Conservation (phyloP, 2,888 invertebrate species). For the Dicranocentrus wangi region DNA sequence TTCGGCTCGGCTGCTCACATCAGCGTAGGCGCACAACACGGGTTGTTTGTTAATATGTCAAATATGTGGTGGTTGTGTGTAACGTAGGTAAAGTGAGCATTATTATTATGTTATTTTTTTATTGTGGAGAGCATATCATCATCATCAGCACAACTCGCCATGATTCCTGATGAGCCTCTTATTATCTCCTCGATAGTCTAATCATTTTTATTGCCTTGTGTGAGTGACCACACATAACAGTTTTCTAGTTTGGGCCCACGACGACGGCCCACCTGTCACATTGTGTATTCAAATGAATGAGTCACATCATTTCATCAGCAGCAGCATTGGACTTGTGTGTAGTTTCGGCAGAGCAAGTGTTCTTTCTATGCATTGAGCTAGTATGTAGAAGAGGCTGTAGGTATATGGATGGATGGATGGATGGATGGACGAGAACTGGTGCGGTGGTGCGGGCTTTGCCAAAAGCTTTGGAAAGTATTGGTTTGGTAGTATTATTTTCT, state of each 20-base stretch:
- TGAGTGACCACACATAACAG: conserved; percentile 52
- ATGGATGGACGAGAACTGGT: too few relatives aligned
- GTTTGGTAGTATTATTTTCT: too few relatives aligned
- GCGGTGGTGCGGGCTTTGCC: too few relatives aligned
- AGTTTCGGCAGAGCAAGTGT: neutral
- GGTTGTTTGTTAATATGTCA: neutral
- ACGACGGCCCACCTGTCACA: conserved; percentile 36
- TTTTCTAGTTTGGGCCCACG: conserved; percentile 6
- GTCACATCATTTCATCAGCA: conserved; percentile 27
- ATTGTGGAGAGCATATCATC: neutral
- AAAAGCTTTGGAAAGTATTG: too few relatives aligned
- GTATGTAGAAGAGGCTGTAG: neutral
- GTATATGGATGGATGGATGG: neutral
- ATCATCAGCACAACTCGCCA: neutral
- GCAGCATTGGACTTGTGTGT: neutral
- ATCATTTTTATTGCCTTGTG: conserved; percentile 58
- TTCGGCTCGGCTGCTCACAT: too few relatives aligned
- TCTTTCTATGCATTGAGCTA: neutral
- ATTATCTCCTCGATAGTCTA: conserved; percentile 57
- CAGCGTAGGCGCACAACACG: neutral
- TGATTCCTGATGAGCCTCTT: conserved; percentile 32
- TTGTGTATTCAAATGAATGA: conserved; percentile 51
- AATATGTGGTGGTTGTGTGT: too few relatives aligned
- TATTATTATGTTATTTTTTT: neutral
- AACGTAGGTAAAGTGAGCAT: too few relatives aligned